These are phyloP conservation scores for Periphyllus acericola DNA, from an alignment of 2,888 invertebrate species.

Conservation along the genomic window DNA sequence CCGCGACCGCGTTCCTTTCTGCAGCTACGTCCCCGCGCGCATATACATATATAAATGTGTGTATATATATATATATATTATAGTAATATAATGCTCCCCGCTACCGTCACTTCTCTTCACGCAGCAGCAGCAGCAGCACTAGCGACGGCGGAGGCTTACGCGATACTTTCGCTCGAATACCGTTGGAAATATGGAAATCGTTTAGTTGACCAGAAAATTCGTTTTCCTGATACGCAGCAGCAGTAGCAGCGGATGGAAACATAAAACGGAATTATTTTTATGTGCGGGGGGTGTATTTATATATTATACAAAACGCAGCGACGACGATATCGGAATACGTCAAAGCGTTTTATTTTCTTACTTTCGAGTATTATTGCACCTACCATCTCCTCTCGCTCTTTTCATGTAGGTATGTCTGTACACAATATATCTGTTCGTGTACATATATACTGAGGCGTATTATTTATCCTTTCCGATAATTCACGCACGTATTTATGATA, in stretches of 20 bases:
- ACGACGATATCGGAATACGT: neutral
- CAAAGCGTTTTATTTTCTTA: constrained; percentile 1
- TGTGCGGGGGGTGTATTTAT: neutral
- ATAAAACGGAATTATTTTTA: constrained; percentile 48
- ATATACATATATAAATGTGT: neutral
- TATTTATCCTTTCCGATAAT: neutral
- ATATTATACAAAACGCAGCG: neutral
- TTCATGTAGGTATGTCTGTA: too few relatives aligned
- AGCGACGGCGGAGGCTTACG: constrained; percentile 32
- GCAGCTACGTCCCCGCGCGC: too few relatives aligned
- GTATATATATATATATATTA: constrained; percentile 7
- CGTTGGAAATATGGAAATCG: constrained; percentile 61
- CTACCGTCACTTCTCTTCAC: neutral
- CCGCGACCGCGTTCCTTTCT: too few relatives aligned
- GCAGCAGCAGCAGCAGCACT: too few relatives aligned
- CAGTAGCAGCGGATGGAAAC: neutral
- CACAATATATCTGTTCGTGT: neutral
- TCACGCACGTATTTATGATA: neutral
- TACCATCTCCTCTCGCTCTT: neutral
- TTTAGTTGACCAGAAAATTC: constrained; percentile 62
- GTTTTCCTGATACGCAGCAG: constrained; percentile 40
- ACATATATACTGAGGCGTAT: neutral
- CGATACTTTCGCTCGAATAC: constrained; percentile 57
- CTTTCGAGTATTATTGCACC: neutral
- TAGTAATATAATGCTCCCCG: neutral